These are phyloP conservation scores for Lycodopsis pacificus DNA, from an alignment of 2,797 vertebrate genomes.

Conservation along the genomic window DNA sequence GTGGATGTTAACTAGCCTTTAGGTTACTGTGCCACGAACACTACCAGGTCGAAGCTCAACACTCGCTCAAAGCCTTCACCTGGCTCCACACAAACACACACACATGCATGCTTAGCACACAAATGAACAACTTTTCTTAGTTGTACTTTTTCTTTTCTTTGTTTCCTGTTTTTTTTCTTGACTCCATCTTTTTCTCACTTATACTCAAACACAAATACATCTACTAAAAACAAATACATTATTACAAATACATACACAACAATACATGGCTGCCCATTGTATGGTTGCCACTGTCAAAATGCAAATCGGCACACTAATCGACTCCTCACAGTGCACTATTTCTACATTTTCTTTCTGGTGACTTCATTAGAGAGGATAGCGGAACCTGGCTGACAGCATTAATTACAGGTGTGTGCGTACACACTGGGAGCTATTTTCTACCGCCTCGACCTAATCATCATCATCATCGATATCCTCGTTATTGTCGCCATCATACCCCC, in stretches of 20 bases:
- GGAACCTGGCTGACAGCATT: conserved; percentile 71
- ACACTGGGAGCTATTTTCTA: conserved; percentile 68
- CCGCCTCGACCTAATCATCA: conserved; percentile 65
- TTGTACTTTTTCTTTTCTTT: neutral
- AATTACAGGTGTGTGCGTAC: conserved; percentile 72
- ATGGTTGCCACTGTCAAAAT: conserved; percentile 67
- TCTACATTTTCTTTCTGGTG: conserved; percentile 18
- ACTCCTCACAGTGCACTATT: conserved; percentile 23
- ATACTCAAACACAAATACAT: conserved; percentile 30
- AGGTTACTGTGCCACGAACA: conserved; percentile 70
- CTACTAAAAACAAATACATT: conserved; percentile 46
- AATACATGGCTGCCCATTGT: conserved; percentile 62
- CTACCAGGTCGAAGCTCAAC: conserved; percentile 73
- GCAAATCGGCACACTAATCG: conserved; percentile 54
- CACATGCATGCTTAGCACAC: conserved; percentile 1
- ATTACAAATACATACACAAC: too few relatives aligned
- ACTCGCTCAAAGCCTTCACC: conserved; percentile 76
- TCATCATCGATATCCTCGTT: conserved; percentile 68
- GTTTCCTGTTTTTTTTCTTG: neutral
- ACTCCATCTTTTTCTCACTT: conserved; percentile 18
- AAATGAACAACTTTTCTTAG: conserved; percentile 2
- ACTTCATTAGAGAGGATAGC: conserved; percentile 72
- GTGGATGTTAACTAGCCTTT: conserved; percentile 73
- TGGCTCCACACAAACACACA: conserved; percentile 47
- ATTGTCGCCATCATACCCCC: conserved; percentile 34